These are phyloP conservation scores for Spilarctia lutea DNA, from an alignment of 2,888 invertebrate genomes.

Conservation along the genomic window DNA sequence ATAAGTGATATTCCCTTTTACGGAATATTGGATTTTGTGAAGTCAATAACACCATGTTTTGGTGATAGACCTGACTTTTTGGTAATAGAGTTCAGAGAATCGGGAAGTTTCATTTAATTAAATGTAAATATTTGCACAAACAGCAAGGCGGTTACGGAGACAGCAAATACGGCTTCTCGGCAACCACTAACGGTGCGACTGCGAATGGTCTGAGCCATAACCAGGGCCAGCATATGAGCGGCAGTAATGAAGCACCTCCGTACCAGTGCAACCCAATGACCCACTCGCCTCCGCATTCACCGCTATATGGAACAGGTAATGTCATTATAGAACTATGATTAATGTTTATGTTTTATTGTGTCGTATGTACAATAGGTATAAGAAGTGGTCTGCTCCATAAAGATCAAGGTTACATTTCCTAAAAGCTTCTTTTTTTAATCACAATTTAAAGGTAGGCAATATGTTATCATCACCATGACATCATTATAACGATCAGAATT, in stretches of 20 bases:
- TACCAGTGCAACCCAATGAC: slow-evolving; percentile 77
- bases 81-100: background rate
- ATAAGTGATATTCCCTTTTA: background rate
- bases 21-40: background rate
- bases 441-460: too few species aligned
- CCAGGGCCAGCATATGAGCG: slow-evolving; percentile 65
- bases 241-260: slow-evolving; percentile 72
- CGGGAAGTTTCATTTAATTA: background rate
- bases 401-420: background rate
- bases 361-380: background rate
- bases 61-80: background rate
- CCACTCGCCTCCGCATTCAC: slow-evolving; percentile 82
- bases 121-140: slow-evolving; percentile 23
- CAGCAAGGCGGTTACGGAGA: slow-evolving; percentile 86
- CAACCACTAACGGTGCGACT: slow-evolving; percentile 72
- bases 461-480: too few species aligned
- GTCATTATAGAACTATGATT: background rate
- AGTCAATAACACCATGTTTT: background rate
- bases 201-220: slow-evolving; percentile 67
- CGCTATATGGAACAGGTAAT: slow-evolving; percentile 85
- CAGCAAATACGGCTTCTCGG: slow-evolving; percentile 88
- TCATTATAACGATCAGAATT: too few species aligned
- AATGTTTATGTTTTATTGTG: background rate
- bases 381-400: background rate
- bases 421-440: too few species aligned